These are phyloP conservation scores for Lepus oiostolus DNA, from an alignment of 2,797 vertebrate genomes.

Conservation along the genomic window DNA sequence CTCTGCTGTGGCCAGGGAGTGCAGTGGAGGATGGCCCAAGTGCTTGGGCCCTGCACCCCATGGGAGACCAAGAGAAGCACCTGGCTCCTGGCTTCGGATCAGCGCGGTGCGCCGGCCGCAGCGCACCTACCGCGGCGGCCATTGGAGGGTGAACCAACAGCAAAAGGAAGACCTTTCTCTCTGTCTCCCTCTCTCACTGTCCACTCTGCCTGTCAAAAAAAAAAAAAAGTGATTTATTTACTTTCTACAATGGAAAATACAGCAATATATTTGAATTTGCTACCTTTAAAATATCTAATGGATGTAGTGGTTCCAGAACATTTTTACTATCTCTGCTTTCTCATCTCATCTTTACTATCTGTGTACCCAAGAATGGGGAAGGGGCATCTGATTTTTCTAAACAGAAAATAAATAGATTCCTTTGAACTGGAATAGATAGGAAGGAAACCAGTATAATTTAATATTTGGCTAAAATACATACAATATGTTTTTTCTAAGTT, in stretches of 20 bases:
- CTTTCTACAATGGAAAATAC: constrained; percentile 34
- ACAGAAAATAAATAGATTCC: constrained; percentile 24
- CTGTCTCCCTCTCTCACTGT: too few relatives aligned
- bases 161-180: too few relatives aligned
- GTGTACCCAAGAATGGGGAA: neutral
- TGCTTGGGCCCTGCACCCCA: too few relatives aligned
- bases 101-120: too few relatives aligned
- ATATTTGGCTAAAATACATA: neutral
- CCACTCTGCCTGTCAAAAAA: too few relatives aligned
- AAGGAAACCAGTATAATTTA: neutral
- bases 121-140: too few relatives aligned
- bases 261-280: neutral
- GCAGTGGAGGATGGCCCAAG: too few relatives aligned
- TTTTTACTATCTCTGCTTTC: neutral
- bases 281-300: neutral
- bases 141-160: too few relatives aligned
- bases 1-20: too few relatives aligned
- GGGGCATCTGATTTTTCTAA: neutral
- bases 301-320: neutral
- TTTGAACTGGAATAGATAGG: neutral
- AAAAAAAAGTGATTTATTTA: neutral
- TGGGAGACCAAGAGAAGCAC: too few relatives aligned
- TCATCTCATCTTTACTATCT: neutral
- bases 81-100: too few relatives aligned
- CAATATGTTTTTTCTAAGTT: neutral